Evolutionary conservation across 2,888 invertebrate species (phyloP).

Genomic region (Drosophila multiciliata): DNA sequence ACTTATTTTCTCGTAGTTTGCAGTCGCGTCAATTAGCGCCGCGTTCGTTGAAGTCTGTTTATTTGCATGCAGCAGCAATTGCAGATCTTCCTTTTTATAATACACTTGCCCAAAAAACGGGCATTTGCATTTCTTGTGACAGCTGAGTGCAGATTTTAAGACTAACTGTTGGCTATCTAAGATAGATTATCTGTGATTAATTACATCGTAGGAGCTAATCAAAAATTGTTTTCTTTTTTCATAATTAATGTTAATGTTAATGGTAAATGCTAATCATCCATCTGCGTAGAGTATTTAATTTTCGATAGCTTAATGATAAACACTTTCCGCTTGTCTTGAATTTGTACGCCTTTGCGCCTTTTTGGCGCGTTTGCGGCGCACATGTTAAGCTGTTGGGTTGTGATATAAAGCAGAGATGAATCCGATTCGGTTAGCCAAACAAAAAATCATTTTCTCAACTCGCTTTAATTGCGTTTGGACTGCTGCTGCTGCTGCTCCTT

Average conservation of each 20-base stretch:
- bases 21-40: constrained; percentile 75
- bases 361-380: constrained; percentile 37
- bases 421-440: constrained; percentile 34
- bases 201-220: background rate
- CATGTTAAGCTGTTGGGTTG: constrained; percentile 35
- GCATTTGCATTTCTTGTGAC: background rate
- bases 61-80: constrained; percentile 62
- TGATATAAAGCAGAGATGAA: constrained; percentile 65
- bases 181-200: background rate
- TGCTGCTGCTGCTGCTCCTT: constrained; percentile 2
- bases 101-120: background rate
- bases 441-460: constrained; percentile 72
- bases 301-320: background rate
- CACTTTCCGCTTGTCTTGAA: constrained; percentile 9
- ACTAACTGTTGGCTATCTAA: background rate
- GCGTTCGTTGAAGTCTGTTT: constrained; percentile 61
- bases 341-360: constrained; percentile 45
- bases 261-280: background rate
- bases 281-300: constrained; percentile 4
- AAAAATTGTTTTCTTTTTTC: background rate
- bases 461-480: constrained; percentile 71
- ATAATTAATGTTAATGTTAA: background rate
- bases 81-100: constrained; percentile 45
- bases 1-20: constrained; percentile 7
- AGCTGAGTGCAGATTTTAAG: background rate